Evolutionary conservation across 2,888 invertebrate genomes (phyloP).

Genomic region (Caenorhabditis uteleia): DNA sequence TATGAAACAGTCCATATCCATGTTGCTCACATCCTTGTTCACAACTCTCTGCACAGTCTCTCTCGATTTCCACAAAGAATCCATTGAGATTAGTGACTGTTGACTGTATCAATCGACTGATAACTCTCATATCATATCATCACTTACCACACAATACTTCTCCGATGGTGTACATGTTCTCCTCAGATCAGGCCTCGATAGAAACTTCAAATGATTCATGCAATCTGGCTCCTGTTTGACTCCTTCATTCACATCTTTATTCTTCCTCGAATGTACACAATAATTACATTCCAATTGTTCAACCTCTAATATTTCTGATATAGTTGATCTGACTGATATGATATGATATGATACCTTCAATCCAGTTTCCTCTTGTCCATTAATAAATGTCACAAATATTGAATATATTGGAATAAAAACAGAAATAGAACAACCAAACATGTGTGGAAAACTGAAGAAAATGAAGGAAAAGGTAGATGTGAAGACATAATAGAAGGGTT

Average conservation of each 20-base stretch:
- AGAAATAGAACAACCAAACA: no score
- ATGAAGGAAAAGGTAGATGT: no score
- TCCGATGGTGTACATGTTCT: conserved; percentile 48
- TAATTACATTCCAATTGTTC: conserved; percentile 48
- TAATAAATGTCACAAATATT: no score
- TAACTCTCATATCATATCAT: neutral
- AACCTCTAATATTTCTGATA: neutral
- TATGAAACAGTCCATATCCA: conserved; percentile 59
- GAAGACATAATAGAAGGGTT: no score
- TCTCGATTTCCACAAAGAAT: conserved; percentile 59
- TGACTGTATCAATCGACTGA: conserved; percentile 43
- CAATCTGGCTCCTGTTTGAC: conserved; percentile 56
- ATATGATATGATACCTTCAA: no score
- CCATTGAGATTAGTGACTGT: conserved; percentile 63
- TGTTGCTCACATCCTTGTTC: conserved; percentile 51
- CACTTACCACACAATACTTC: conserved; percentile 47
- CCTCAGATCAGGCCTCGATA: conserved; percentile 48
- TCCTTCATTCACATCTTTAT: conserved; percentile 50
- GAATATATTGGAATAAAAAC: no score
- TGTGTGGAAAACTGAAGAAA: no score
- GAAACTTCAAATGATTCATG: conserved; percentile 56
- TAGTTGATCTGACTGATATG: no score
- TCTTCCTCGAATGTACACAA: conserved; percentile 54
- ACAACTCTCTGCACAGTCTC: conserved; percentile 61
- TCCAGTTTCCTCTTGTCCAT: no score